Evolutionary conservation across 1,140 invertebrate species (phyloP), one percentile per base, ranked within the genome.

Genomic region (Drosophila malerkotliana): DNA sequence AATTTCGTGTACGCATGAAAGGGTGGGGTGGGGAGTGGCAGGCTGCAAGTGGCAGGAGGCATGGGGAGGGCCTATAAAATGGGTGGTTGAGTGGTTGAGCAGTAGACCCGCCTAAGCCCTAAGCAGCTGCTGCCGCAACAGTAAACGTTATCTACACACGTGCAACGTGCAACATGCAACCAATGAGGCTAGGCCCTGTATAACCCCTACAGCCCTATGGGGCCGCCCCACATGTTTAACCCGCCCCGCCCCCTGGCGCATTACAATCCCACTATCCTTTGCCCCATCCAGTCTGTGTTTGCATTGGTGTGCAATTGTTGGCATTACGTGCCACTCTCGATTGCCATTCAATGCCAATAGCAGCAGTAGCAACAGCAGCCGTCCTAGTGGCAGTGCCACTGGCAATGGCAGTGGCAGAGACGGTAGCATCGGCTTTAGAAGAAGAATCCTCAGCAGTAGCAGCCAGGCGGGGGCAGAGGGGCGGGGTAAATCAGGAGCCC

Each of bases 241-340:
- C 21, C n/a, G 30, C 10, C 10, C 48, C 14, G 6, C 15, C 34
- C 52, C 39, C 53, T 37, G 15, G 44, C n/a, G 41, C 66, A 68
- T 69, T 32, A 69, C 63, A 47, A 66, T 66, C 60, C 61, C 51
- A 34, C 21, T 63, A 67, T 53, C 61, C 52, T 49, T 37, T 28
- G 51, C 26, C 15, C 39, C 32, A 28, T 47, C 37, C 49, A 15
- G 62, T 76, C 72, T 75, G 51, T 84, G 80, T 84, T 84, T 84
- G 80, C 80, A 73, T 79, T 84, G 80, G 72, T 84, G 73, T 77
- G 79, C 82, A 87, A 87, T 87, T 87, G 82, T 88, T 87, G 79
- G 82, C 83, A 87, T 87, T 87, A 87, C 82, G 82, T 87, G 83
- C 82, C 83, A 88, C 83, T 87, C 83, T 87, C 82, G 79, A 87